A percentile compares a stretch with the other conserved stretches of the same genome.
phyloP scores from a whole-genome alignment of 2,113 vertebrate species.

The Meriones unguiculatus region DNA sequence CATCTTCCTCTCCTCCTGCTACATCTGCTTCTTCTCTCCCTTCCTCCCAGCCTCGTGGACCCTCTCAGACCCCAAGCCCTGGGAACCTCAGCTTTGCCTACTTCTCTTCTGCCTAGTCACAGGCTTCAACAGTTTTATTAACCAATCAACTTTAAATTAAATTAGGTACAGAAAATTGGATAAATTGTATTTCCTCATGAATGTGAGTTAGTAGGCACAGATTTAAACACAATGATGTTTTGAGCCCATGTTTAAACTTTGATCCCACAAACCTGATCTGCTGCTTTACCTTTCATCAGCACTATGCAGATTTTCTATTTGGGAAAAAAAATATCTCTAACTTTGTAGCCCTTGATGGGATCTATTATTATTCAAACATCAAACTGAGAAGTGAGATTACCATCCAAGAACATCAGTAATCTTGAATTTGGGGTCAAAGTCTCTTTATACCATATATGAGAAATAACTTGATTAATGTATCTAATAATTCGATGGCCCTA shows the following conservation, averaged over 20 bases:
- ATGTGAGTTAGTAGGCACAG: neutral
- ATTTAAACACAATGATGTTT: neutral
- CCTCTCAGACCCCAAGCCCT: too few species aligned
- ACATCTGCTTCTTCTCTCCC: too few species aligned
- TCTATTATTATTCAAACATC: constrained; percentile 1
- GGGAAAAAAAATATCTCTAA: neutral
- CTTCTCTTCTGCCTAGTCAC: neutral
- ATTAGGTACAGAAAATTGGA: neutral
- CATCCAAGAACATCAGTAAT: neutral
- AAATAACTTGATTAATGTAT: neutral
- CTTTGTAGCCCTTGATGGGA: constrained; percentile 9
- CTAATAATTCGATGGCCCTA: neutral
- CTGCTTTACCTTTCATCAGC: neutral
- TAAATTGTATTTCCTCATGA: neutral
- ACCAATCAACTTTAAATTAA: too few species aligned
- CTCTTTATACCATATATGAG: neutral
- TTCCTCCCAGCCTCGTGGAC: too few species aligned
- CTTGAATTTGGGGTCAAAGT: neutral
- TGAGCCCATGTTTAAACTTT: neutral
- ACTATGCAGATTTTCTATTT: neutral
- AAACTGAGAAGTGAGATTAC: neutral
- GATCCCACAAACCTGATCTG: neutral
- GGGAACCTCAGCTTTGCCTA: too few species aligned
- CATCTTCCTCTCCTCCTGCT: too few species aligned
- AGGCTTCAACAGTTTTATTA: neutral